Base-by-base conservation (phyloP, 2,113 vertebrate species). In the Takifugu bimaculatus region DNA sequence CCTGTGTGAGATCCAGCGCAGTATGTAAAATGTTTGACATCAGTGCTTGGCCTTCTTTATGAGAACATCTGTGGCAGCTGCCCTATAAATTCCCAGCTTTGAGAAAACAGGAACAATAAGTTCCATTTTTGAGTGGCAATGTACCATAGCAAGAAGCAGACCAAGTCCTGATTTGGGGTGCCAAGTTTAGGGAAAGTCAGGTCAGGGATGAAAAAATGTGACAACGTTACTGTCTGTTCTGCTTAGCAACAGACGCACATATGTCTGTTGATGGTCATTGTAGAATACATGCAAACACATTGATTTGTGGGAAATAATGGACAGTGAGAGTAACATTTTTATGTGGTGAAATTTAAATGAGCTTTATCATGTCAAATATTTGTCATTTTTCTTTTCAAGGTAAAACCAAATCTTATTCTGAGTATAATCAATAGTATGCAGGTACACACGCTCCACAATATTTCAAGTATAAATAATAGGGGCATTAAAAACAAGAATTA, bases 11-110 rank as follows among this genome's bases (percentile, higher is more conserved):
- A 87, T 83, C 78, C 55, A 65, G 70, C 56, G 57, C 71, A 72
- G 77, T 82, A 79, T 88, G 85, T 90, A 89, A 90, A 90, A 82
- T 14, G 42, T 81, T 90, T 88, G 89, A 90, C 90, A 89, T 85
- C 85, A 89, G 79, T 87, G 88, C 88, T 90, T 90, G 87, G 83
- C 65, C 76, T 80, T 86, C 81, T 90, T 88, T 88, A 90, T 85
- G 85, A 80, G 86, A 89, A 89, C 90, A 90, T 90, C 88, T 91
- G 88, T 67, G 57, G 85, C 89, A 90, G 88, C 88, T 90, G 90
- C 88, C 84, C 85, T 80, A 88, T 91, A 91, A 90, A 91, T 87
- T 85, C 81, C 64, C 79, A 70, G 80, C 63, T 75, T 83, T 86
- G 83, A 87, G 80, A 89, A 88, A 88, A 85, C 78, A 81, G 72